A percentile compares a stretch with the other conserved stretches of the same genome.
Evolutionary conservation across 1,140 invertebrate genomes (phyloP).

Genomic region (Apolygus lucorum): DNA sequence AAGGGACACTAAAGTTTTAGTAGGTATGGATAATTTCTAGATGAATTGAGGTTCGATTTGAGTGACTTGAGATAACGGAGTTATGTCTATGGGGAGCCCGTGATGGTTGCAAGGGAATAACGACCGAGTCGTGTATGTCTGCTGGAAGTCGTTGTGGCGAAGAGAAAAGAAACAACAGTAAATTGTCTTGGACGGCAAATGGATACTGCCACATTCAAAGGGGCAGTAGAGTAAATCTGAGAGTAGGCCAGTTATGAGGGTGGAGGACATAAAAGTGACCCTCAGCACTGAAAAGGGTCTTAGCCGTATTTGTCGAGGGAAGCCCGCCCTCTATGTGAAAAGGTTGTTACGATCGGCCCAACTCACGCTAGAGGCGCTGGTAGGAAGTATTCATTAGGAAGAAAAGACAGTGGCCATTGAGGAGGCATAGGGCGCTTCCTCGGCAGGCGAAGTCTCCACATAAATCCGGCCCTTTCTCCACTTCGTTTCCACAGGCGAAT

Average conservation of each 20-base stretch:
- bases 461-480: not conserved
- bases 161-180: not conserved
- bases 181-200: not conserved
- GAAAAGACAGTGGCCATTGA: slow-evolving; percentile 8
- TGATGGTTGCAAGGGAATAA: too few species aligned
- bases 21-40: too few species aligned
- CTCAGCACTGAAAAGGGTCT: not conserved
- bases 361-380: not conserved
- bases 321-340: not conserved
- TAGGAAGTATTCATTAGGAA: slow-evolving; percentile 11
- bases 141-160: not conserved
- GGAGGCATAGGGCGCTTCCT: not conserved
- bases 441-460: not conserved
- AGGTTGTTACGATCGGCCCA: not conserved
- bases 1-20: too few species aligned
- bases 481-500: not conserved
- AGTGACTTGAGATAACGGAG: too few species aligned
- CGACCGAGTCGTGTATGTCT: not conserved
- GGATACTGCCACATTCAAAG: not conserved
- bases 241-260: not conserved
- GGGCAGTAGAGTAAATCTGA: slow-evolving; percentile 4
- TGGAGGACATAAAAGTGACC: slow-evolving; percentile 10
- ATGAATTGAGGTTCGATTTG: too few species aligned
- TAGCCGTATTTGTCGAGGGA: not conserved
- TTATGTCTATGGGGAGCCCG: too few species aligned